phyloP scores from a whole-genome alignment of 64 coral and sea anemone genomes.

The Astreopora myriophthalma region DNA sequence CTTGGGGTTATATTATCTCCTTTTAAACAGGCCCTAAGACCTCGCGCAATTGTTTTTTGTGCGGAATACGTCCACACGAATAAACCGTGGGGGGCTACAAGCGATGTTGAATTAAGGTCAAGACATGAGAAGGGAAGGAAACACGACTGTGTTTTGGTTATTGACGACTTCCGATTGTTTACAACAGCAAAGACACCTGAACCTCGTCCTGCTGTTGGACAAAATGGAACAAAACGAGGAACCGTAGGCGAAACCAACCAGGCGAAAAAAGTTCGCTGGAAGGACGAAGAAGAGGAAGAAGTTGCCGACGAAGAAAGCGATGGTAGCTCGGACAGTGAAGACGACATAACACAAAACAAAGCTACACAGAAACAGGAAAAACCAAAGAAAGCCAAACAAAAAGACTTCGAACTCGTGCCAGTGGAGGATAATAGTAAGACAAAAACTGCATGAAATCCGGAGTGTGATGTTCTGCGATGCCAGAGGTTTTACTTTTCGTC shows the following conservation, averaged over 20 bases:
- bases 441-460: neutral
- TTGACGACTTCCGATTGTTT: neutral
- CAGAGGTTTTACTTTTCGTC: too few relatives aligned
- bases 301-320: slow-evolving; percentile 24
- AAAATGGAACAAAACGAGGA: slow-evolving; percentile 9
- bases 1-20: too few relatives aligned
- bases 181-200: slow-evolving; percentile 5
- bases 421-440: slow-evolving; percentile 65
- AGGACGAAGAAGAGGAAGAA: slow-evolving; percentile 2
- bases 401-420: slow-evolving; percentile 76
- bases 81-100: too few relatives aligned
- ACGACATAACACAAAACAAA: slow-evolving; percentile 37
- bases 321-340: slow-evolving; percentile 50
- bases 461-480: neutral
- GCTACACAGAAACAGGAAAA: neutral
- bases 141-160: neutral
- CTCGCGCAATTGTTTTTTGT: too few relatives aligned
- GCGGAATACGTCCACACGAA: too few relatives aligned
- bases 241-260: neutral
- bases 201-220: neutral
- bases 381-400: neutral
- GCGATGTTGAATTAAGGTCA: neutral
- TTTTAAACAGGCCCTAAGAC: too few relatives aligned
- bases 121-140: neutral
- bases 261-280: neutral